These are phyloP conservation scores for Nasua narica DNA, from an alignment of 2,797 vertebrate species.

Conservation along the genomic window DNA sequence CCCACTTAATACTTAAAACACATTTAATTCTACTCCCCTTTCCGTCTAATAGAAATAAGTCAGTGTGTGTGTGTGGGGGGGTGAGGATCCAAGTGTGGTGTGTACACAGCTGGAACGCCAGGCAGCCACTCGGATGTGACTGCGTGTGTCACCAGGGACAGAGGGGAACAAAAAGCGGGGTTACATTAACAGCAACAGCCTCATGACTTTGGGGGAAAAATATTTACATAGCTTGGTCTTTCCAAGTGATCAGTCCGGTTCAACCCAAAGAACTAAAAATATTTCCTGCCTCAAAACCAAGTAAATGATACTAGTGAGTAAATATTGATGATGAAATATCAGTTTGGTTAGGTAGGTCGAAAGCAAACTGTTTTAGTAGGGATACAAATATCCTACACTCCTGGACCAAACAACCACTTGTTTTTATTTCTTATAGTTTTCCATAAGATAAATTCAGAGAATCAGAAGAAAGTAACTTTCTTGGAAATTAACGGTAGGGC, in stretches of 20 bases:
- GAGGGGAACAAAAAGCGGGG: not conserved
- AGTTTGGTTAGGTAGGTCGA: not conserved
- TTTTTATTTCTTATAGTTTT: not conserved
- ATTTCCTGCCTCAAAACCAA: not conserved
- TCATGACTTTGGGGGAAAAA: not conserved
- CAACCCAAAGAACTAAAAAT: slow-evolving; percentile 18
- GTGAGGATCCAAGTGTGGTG: not conserved
- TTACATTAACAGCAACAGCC: not conserved
- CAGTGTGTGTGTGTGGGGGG: not conserved
- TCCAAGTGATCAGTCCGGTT: not conserved
- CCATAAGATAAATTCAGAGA: slow-evolving; percentile 1
- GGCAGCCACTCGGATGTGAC: not conserved
- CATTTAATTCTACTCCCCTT: not conserved
- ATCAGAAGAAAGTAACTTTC: not conserved
- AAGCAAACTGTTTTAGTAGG: not conserved
- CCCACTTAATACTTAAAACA: slow-evolving; percentile 17
- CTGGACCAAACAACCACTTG: not conserved
- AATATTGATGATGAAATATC: not conserved
- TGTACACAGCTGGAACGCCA: not conserved
- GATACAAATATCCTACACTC: not conserved
- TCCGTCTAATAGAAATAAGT: not conserved
- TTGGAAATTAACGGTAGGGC: not conserved
- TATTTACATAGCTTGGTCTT: not conserved
- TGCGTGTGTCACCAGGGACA: not conserved
- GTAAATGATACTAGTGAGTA: not conserved